Percentiles rank a stretch among this genome's conserved stretches.
phyloP scores from a whole-genome alignment of 2,888 invertebrate genomes.

The Monochamus alternatus region DNA sequence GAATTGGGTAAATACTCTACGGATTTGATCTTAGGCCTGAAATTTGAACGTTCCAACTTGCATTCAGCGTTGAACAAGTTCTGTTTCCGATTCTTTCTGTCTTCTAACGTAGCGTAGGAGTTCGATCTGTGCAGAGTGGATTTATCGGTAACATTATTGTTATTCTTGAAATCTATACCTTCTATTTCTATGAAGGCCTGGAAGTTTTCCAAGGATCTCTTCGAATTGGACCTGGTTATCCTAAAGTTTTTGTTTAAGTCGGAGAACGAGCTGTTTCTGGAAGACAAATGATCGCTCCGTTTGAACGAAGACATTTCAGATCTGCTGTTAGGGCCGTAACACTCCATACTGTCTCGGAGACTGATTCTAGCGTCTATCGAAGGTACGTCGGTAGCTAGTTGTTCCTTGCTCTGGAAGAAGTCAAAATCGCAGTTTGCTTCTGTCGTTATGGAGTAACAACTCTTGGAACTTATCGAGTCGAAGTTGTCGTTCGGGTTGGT shows the following conservation, averaged over 20 bases:
- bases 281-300: slow-evolving; percentile 27
- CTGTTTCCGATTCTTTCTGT: slow-evolving; percentile 54
- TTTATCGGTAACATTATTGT: slow-evolving; percentile 43
- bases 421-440: slow-evolving; percentile 79
- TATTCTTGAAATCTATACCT: slow-evolving; percentile 33
- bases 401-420: slow-evolving; percentile 72
- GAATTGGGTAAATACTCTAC: slow-evolving; percentile 62
- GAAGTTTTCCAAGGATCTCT: slow-evolving; percentile 66
- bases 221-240: slow-evolving; percentile 66
- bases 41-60: slow-evolving; percentile 52
- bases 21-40: slow-evolving; percentile 61
- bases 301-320: slow-evolving; percentile 47
- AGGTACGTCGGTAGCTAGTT: slow-evolving; percentile 22
- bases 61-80: slow-evolving; percentile 54
- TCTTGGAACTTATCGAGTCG: slow-evolving; percentile 66
- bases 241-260: slow-evolving; percentile 52
- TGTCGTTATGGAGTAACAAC: slow-evolving; percentile 76
- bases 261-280: slow-evolving; percentile 37
- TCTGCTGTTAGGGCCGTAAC: slow-evolving; percentile 42
- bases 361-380: slow-evolving; percentile 29
- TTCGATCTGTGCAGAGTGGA: slow-evolving; percentile 64
- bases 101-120: slow-evolving; percentile 65
- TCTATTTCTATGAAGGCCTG: slow-evolving; percentile 63
- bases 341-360: slow-evolving; percentile 50
- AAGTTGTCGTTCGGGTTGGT: slow-evolving; percentile 65